phyloP scores from a whole-genome alignment of 2,113 vertebrate species.

The Chauna torquata region DNA sequence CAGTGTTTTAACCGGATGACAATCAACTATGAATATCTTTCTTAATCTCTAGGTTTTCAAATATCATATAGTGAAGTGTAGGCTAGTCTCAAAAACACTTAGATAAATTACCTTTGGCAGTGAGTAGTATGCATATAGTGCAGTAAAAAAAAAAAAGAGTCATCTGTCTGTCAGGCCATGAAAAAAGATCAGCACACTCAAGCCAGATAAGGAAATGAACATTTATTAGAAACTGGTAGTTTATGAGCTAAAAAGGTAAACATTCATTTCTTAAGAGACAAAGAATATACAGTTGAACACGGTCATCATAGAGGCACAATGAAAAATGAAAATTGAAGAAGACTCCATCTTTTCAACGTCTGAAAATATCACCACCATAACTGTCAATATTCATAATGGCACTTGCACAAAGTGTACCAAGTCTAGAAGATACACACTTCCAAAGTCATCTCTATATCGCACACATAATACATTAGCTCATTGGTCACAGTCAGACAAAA shows the following conservation, averaged over 20 bases:
- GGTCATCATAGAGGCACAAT: constrained; percentile 41
- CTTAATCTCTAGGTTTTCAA: not conserved
- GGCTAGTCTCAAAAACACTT: not conserved
- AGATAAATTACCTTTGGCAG: not conserved
- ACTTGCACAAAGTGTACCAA: constrained; percentile 22
- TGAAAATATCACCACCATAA: not conserved
- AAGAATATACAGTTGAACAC: constrained; percentile 22
- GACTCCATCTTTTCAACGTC: not conserved
- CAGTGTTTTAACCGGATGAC: not conserved
- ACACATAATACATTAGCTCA: not conserved
- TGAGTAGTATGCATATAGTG: not conserved
- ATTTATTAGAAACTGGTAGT: constrained; percentile 63
- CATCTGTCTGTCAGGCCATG: not conserved
- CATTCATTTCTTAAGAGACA: not conserved
- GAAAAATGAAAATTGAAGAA: not conserved
- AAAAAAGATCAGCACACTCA: not conserved
- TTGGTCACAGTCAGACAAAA: constrained; percentile 27
- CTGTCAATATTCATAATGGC: constrained; percentile 15
- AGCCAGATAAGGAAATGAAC: constrained; percentile 28
- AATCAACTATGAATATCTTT: not conserved
- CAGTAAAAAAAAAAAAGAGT: not conserved
- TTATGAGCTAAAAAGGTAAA: constrained; percentile 49
- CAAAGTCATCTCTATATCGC: not conserved
- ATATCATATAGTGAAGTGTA: not conserved
- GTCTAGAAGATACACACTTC: not conserved